Conservation (phyloP, 2,113 vertebrate species). For the Crotalus horridus region DNA sequence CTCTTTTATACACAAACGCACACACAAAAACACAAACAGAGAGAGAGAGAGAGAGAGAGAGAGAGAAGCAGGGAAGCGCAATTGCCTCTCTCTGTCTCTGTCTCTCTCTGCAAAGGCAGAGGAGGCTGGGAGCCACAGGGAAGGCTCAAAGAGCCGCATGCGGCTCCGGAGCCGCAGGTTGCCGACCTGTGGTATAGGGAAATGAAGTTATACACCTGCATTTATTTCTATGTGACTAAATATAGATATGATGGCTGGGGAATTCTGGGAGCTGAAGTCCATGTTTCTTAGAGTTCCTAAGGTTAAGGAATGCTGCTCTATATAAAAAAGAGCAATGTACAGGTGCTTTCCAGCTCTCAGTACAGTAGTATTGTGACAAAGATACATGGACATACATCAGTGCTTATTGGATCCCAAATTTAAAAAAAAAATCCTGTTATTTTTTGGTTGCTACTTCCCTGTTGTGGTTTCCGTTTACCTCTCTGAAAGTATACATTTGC, state of each 20-base stretch:
- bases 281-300: neutral
- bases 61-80: too few species aligned
- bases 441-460: neutral
- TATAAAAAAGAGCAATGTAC: neutral
- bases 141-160: too few species aligned
- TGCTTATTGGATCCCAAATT: neutral
- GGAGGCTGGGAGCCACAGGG: too few species aligned
- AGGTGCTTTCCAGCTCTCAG: neutral
- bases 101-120: too few species aligned
- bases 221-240: neutral
- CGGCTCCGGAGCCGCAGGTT: too few species aligned
- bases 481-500: neutral
- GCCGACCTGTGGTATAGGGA: too few species aligned
- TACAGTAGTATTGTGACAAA: neutral
- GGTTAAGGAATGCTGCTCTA: neutral
- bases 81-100: too few species aligned
- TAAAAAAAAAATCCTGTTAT: neutral
- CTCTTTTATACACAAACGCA: too few species aligned
- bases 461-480: neutral
- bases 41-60: too few species aligned
- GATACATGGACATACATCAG: too few species aligned
- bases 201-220: neutral
- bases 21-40: too few species aligned
- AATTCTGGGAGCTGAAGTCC: neutral
- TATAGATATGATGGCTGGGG: neutral